Conservation (phyloP, 2,888 invertebrate genomes). For the Eutolmus rufibarbis region DNA sequence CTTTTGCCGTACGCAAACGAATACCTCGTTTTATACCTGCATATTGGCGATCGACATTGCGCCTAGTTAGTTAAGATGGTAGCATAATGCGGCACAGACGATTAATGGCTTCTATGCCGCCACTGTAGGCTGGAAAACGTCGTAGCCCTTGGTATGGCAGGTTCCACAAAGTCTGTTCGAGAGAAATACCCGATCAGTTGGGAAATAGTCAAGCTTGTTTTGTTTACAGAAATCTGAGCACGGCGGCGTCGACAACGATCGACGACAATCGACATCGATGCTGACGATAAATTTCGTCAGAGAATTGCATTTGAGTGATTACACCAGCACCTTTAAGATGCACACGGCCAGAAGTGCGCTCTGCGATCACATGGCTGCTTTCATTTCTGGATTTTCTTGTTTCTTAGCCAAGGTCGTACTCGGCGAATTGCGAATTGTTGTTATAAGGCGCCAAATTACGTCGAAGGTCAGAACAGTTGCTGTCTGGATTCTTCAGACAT, state of each 20-base stretch:
- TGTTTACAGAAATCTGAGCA: not conserved
- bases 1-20: not conserved
- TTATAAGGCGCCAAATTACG: not conserved
- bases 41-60: not conserved
- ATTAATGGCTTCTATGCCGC: not conserved
- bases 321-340: not conserved
- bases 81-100: slow-evolving; percentile 1
- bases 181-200: not conserved
- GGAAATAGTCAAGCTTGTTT: not conserved
- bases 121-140: not conserved
- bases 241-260: not conserved
- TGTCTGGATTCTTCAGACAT: not conserved
- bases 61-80: not conserved
- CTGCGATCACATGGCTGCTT: slow-evolving; percentile 12
- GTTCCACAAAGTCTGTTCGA: not conserved
- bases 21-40: not conserved
- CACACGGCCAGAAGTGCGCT: not conserved
- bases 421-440: not conserved
- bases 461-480: slow-evolving; percentile 15
- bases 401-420: slow-evolving; percentile 16
- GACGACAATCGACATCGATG: not conserved
- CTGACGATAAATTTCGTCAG: not conserved
- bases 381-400: slow-evolving; percentile 29
- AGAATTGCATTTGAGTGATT: not conserved
- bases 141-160: not conserved